Percentiles rank a stretch among this genome's conserved stretches.
These are phyloP conservation scores for Tetranychus truncatus DNA, from an alignment of 2,888 invertebrate species.

Conservation along the genomic window DNA sequence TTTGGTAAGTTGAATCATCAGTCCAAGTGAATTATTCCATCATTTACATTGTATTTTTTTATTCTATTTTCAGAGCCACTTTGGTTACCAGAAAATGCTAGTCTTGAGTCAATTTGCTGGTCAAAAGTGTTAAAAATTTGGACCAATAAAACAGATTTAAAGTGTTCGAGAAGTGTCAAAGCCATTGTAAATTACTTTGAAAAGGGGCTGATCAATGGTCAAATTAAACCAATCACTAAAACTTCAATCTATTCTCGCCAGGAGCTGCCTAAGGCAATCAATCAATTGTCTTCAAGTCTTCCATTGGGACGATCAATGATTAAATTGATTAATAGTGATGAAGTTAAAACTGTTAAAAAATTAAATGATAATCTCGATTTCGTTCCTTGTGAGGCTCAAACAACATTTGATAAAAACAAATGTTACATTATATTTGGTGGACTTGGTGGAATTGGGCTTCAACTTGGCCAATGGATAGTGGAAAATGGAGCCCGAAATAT, in stretches of 20 bases:
- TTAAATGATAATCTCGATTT: constrained; percentile 40
- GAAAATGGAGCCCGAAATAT: constrained; percentile 64
- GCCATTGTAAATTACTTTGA: background rate
- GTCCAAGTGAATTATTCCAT: background rate
- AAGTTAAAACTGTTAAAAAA: constrained; percentile 91
- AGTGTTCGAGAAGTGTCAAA: background rate
- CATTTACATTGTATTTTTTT: background rate
- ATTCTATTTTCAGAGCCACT: background rate
- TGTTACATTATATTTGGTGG: constrained; percentile 46
- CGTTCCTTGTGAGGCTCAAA: constrained; percentile 44
- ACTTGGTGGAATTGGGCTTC: constrained; percentile 87
- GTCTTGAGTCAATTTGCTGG: background rate
- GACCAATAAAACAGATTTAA: background rate
- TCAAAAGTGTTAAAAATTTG: background rate
- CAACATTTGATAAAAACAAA: constrained; percentile 45
- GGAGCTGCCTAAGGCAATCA: background rate
- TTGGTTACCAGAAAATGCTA: background rate
- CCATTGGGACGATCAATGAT: background rate
- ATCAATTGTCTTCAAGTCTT: background rate
- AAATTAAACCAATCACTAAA: background rate
- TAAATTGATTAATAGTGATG: constrained; percentile 33
- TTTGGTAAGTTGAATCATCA: background rate
- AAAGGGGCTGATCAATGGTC: background rate
- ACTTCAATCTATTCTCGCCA: background rate
- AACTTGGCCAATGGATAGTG: constrained; percentile 73